Evolutionary conservation across 2,888 invertebrate genomes (phyloP).

Genomic region (Drymonia ruficornis): DNA sequence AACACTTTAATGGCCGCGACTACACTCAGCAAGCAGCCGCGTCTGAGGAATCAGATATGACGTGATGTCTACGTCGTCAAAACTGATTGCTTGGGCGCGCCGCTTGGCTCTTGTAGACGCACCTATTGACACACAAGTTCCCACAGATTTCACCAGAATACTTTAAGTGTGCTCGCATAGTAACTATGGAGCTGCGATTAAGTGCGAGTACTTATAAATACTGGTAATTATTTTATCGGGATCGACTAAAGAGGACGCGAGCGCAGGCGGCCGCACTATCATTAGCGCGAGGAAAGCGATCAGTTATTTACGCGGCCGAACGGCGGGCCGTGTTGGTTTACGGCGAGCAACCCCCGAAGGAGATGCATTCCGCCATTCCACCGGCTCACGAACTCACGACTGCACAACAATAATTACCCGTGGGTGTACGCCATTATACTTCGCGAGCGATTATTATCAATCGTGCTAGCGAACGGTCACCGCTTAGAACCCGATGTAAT

Average conservation of each 20-base stretch:
- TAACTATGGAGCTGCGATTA: constrained; percentile 70
- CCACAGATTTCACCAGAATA: constrained; percentile 64
- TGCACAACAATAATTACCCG: constrained; percentile 84
- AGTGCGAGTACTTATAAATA: constrained; percentile 76
- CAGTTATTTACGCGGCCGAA: constrained; percentile 78
- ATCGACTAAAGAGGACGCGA: constrained; percentile 75
- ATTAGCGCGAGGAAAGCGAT: constrained; percentile 81
- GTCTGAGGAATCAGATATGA: no score
- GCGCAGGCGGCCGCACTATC: constrained; percentile 74
- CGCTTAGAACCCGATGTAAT: constrained; percentile 81
- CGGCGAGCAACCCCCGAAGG: constrained; percentile 83
- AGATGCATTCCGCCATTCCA: constrained; percentile 83
- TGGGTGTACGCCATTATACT: constrained; percentile 85
- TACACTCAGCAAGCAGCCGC: no score
- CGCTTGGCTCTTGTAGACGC: no score
- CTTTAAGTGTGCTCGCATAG: constrained; percentile 62
- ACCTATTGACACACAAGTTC: constrained; percentile 55
- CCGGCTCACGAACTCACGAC: constrained; percentile 84
- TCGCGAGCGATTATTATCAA: constrained; percentile 85
- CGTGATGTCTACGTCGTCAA: no score
- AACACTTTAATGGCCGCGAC: constrained; percentile 65
- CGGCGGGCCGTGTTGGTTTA: constrained; percentile 76
- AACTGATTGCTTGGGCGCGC: no score
- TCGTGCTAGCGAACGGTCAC: constrained; percentile 81
- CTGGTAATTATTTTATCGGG: constrained; percentile 80